phyloP scores from a whole-genome alignment of 2,113 vertebrate genomes.

The Mesembrinibis cayennensis region DNA sequence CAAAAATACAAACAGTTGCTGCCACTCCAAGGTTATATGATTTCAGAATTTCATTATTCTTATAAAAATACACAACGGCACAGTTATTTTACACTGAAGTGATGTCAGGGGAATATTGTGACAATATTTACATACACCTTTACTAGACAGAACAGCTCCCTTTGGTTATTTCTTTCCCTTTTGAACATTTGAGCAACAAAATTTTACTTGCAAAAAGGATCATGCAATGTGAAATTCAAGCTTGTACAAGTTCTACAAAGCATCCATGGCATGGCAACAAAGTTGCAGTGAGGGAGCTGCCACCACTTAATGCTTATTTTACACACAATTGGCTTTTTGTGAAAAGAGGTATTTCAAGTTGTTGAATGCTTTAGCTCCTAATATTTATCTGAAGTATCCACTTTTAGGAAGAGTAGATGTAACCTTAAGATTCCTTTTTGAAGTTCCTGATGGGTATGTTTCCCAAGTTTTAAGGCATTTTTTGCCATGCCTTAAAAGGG shows the following conservation, averaged over 20 bases:
- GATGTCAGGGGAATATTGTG: not conserved
- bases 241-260: not conserved
- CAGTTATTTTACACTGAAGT: not conserved
- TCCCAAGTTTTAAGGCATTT: not conserved
- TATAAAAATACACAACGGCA: not conserved
- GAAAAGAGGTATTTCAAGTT: not conserved
- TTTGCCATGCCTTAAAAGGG: not conserved
- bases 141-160: not conserved
- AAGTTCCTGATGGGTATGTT: fast-evolving
- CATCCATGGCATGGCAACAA: not conserved
- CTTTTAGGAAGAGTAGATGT: not conserved
- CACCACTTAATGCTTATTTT: not conserved
- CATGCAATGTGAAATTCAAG: not conserved
- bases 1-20: not conserved
- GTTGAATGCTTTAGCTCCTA: not conserved
- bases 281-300: not conserved
- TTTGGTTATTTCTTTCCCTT: not conserved
- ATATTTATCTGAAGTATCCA: not conserved
- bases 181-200: not conserved
- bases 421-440: not conserved
- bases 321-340: not conserved
- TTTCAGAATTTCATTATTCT: not conserved
- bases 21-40: not conserved
- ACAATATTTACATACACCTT: not conserved
- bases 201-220: not conserved